A percentile compares a stretch with the other conserved stretches of the same genome.
phyloP scores from a whole-genome alignment of 2,797 vertebrate species.

The Smutsia gigantea region DNA sequence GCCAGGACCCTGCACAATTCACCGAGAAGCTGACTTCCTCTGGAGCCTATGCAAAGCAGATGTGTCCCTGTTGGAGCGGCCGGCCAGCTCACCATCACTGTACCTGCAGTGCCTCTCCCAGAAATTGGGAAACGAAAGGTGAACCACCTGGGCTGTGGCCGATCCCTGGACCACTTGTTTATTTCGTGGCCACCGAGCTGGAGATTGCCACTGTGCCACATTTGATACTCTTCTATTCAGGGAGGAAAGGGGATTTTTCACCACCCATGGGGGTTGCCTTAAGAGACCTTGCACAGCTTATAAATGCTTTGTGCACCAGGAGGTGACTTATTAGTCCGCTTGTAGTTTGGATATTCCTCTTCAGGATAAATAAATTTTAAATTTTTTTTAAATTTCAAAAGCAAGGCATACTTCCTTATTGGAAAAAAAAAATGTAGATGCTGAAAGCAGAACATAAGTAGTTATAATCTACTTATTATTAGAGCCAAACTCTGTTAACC shows the following conservation, averaged over 20 bases:
- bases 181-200: background rate
- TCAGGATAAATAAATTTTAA: background rate
- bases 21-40: slow-evolving; percentile 92
- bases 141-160: background rate
- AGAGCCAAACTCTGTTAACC: background rate
- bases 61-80: slow-evolving; percentile 83
- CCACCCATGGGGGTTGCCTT: background rate
- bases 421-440: background rate
- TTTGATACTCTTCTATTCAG: background rate
- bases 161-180: background rate
- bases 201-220: background rate
- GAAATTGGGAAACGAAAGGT: slow-evolving; percentile 86
- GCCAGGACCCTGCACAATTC: slow-evolving; percentile 77
- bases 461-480: background rate
- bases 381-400: background rate
- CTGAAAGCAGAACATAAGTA: background rate
- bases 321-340: background rate
- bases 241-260: background rate
- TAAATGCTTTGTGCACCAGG: background rate
- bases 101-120: slow-evolving; percentile 90
- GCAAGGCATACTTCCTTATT: background rate
- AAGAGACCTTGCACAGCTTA: background rate
- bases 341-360: slow-evolving; percentile 23
- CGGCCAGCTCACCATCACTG: slow-evolving; percentile 81
- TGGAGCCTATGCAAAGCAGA: slow-evolving; percentile 94